Evolutionary conservation across 1,140 invertebrate species (phyloP), one percentile per base, ranked within the genome.

Genomic region (Cataglyphis hispanica): DNA sequence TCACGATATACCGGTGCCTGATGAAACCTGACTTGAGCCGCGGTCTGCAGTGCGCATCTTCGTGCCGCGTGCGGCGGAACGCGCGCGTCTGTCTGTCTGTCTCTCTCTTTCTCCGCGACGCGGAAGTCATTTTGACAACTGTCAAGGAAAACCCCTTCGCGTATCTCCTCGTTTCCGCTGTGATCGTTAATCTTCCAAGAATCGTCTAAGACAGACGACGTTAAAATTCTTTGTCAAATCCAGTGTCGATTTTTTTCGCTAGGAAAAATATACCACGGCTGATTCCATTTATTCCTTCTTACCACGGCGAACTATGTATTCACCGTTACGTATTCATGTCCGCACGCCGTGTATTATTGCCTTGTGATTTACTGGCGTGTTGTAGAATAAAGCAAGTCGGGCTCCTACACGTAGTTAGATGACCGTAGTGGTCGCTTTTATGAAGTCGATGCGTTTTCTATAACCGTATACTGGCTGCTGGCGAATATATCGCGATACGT

Each of bases 1-100:
- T 94, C 88, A 74, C 81, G 87, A 91, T 92, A 91, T 88, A 89
- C 80, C 87, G 86, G 81, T 88, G 90, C 88, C 87, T 86, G 78
- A 83, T 84, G 63, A 84, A 87, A 92, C 87, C 78, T 72, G 50
- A 43, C 50, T 87, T 87, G 69, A 70, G 16, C 61, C 75, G 37
- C 22, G 77, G 77, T 25, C 25, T 8, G 34, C 37, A 61, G 22
- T 60, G 66, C 25, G 46, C 46, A 69, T 58, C 46, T 27, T 69
- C 34, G n/a, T 19, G 22, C 25, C 34, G 50, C 16, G n/a, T 43
- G 0, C 34, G 7, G 67, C 67, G 43, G 43, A 50, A 31, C 67
- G 22, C n/a, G 6, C 37, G 61, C n/a, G 61, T 34, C 10, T 11
- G 0, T 27, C 22, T 22, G n/a, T 19, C 27, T 22, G 61, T 34